Evolutionary conservation across 2,113 vertebrate species (phyloP).

Genomic region (Proterorhinus semilunaris): DNA sequence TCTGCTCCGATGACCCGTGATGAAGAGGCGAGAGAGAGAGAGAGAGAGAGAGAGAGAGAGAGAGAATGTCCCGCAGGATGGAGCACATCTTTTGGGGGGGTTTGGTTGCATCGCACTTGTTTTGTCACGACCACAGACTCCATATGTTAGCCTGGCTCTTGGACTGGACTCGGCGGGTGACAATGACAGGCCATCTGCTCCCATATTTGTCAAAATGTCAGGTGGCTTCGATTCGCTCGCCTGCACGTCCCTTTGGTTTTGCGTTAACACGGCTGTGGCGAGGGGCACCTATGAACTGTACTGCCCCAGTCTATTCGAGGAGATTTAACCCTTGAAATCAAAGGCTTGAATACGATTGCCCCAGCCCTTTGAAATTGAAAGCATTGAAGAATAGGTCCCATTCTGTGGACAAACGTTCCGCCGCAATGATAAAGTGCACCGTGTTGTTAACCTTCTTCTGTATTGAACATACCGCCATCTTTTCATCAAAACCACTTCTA

Average conservation of each 20-base stretch:
- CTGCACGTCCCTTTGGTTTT: conserved; percentile 35
- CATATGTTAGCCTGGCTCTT: conserved; percentile 32
- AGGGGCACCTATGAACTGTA: conserved; percentile 23
- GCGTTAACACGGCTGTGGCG: conserved; percentile 22
- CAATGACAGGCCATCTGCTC: conserved; percentile 56
- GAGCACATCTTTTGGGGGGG: conserved; percentile 11
- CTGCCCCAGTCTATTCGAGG: neutral
- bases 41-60: too few species aligned
- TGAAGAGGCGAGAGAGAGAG: conserved; percentile 7
- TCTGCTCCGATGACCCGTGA: conserved; percentile 19
- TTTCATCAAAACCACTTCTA: too few species aligned
- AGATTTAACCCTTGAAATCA: neutral
- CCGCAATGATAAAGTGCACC: too few species aligned
- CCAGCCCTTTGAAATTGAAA: too few species aligned
- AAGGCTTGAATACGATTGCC: too few species aligned
- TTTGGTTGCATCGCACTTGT: conserved; percentile 43
- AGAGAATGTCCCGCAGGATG: conserved; percentile 19
- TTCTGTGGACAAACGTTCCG: too few species aligned
- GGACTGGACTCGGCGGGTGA: conserved; percentile 42
- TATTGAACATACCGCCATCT: too few species aligned
- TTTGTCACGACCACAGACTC: conserved; percentile 38
- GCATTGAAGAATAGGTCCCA: too few species aligned
- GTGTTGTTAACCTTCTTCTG: too few species aligned
- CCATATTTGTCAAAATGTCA: conserved; percentile 53
- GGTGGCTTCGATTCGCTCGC: conserved; percentile 53